These are phyloP conservation scores for Halictus ligatus DNA, from an alignment of 2,888 invertebrate genomes.

Conservation along the genomic window DNA sequence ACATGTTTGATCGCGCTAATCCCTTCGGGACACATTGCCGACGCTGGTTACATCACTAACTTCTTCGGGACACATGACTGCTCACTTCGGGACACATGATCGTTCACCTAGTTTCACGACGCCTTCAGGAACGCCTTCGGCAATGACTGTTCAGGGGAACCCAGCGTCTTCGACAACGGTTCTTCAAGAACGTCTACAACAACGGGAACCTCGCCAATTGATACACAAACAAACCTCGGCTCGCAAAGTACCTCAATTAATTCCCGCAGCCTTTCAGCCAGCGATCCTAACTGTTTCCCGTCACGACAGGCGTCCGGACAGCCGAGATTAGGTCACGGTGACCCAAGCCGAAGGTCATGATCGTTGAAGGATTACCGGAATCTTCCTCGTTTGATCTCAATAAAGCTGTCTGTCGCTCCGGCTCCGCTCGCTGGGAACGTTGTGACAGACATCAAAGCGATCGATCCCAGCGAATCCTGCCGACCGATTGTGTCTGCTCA, in stretches of 20 bases:
- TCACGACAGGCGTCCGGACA: slow-evolving; percentile 47
- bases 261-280: background rate
- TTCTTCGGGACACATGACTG: too few relatives aligned
- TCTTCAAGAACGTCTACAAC: background rate
- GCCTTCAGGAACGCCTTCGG: too few relatives aligned
- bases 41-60: too few relatives aligned
- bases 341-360: slow-evolving; percentile 60
- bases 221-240: background rate
- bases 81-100: too few relatives aligned
- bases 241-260: slow-evolving; percentile 33
- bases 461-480: slow-evolving; percentile 31
- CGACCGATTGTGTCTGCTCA: background rate
- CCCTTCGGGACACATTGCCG: too few relatives aligned
- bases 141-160: too few relatives aligned
- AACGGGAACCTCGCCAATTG: background rate
- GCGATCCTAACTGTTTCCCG: slow-evolving; percentile 35
- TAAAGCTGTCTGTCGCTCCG: background rate
- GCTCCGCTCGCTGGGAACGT: background rate
- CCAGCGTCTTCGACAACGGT: too few relatives aligned
- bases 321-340: slow-evolving; percentile 43
- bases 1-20: background rate
- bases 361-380: slow-evolving; percentile 6
- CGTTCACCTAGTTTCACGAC: too few relatives aligned
- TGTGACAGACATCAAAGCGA: slow-evolving; percentile 27
- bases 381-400: background rate